Evolutionary conservation across 2,888 invertebrate species (phyloP).

Genomic region (Protonemura montana): DNA sequence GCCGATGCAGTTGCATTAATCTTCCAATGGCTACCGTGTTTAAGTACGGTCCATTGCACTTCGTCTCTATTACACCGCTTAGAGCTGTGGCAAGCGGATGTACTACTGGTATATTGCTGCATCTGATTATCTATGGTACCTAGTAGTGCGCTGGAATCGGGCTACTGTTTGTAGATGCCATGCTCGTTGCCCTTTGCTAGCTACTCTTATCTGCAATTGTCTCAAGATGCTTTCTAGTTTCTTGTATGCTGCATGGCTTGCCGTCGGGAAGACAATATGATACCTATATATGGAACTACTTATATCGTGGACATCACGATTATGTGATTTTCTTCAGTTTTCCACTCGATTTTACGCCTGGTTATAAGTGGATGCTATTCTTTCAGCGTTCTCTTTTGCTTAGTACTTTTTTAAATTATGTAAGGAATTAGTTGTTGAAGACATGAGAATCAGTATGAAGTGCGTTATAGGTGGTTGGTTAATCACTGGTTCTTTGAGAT

Average conservation of each 20-base stretch:
- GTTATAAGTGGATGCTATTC: no score
- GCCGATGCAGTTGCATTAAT: not conserved
- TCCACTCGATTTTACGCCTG: not conserved
- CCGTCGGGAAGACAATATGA: not conserved
- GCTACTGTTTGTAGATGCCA: not conserved
- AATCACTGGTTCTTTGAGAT: no score
- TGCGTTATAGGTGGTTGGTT: no score
- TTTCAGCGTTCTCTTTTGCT: not conserved
- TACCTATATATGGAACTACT: not conserved
- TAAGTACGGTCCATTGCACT: not conserved
- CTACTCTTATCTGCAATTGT: not conserved
- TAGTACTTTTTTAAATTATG: no score
- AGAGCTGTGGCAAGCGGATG: not conserved
- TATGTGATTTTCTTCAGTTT: not conserved
- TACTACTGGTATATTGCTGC: not conserved
- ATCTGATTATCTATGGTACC: not conserved
- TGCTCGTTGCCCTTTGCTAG: not conserved
- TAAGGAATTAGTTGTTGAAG: no score
- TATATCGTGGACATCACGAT: not conserved
- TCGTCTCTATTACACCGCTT: not conserved
- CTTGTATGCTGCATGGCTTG: not conserved
- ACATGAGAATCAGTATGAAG: not conserved
- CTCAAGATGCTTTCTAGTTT: not conserved
- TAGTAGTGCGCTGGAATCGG: not conserved
- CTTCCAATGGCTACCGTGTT: conserved; percentile 7